phyloP scores from a whole-genome alignment of 1,140 invertebrate genomes.

The Ceratina australensis region DNA sequence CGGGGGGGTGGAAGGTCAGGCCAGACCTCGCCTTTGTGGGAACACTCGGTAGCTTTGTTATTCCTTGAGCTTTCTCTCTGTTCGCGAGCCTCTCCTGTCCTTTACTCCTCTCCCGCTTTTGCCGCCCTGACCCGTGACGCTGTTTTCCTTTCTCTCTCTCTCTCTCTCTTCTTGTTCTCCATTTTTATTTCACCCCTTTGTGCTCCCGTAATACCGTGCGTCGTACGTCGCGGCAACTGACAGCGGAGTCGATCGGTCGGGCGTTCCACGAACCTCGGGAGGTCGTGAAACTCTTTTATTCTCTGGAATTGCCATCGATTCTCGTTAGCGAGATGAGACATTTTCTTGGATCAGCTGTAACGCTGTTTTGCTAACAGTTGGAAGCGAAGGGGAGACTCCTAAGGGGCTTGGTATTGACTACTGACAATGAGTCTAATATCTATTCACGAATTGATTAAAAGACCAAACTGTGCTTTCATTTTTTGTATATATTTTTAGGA shows the following conservation, averaged over 20 bases:
- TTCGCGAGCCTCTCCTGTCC: constrained; percentile 14
- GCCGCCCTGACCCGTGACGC: constrained; percentile 43
- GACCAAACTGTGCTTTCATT: background rate
- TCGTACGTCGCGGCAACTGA: constrained; percentile 8
- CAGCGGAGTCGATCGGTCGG: constrained; percentile 20
- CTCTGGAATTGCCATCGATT: constrained; percentile 2
- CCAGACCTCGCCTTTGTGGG: constrained; percentile 45
- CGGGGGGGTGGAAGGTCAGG: constrained; percentile 39
- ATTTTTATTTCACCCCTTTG: constrained; percentile 13
- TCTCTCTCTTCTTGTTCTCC: background rate
- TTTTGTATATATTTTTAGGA: background rate
- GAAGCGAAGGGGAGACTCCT: no score
- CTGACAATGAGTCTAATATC: no score
- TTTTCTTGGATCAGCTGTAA: background rate
- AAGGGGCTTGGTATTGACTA: no score
- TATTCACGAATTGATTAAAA: no score
- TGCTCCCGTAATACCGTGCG: constrained; percentile 1
- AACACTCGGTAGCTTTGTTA: constrained; percentile 51
- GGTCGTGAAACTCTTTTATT: constrained; percentile 25
- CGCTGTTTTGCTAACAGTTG: background rate
- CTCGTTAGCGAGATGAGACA: constrained; percentile 17
- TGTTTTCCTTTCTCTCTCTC: background rate
- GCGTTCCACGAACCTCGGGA: constrained; percentile 28
- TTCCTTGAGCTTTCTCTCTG: constrained; percentile 3
- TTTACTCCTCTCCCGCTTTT: constrained; percentile 20